A percentile compares a stretch with the other conserved stretches of the same genome.
Evolutionary conservation across 2,113 vertebrate genomes (phyloP).

Genomic region (Neopipo cinnamomea): DNA sequence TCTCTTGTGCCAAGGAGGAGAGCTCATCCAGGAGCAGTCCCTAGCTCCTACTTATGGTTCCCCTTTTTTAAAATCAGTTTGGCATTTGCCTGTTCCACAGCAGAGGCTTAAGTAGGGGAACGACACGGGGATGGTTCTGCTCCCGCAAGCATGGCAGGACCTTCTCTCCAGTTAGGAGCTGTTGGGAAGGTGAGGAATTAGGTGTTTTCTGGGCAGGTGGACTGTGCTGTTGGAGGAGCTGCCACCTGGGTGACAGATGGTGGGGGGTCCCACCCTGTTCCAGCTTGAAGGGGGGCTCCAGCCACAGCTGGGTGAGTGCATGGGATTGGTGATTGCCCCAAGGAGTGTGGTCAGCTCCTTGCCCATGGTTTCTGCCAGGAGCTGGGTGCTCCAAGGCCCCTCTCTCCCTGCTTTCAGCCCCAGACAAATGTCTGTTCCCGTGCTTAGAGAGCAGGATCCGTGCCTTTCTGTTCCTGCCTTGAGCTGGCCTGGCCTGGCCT

Average conservation of each 20-base stretch:
- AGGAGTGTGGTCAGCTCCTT: neutral
- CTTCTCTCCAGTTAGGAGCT: neutral
- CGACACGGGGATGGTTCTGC: neutral
- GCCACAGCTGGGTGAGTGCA: rapidly evolving
- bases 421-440: rapidly evolving
- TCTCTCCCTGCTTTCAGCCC: neutral
- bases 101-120: neutral
- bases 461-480: neutral
- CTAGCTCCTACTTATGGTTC: neutral
- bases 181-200: neutral
- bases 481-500: neutral
- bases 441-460: neutral
- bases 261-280: neutral
- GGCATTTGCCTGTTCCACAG: neutral
- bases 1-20: neutral
- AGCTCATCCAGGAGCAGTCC: neutral
- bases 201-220: rapidly evolving
- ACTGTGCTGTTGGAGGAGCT: neutral
- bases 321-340: neutral
- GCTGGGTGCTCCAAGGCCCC: neutral
- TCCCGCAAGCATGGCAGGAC: neutral
- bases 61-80: neutral
- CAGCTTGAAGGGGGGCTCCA: neutral
- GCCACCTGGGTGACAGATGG: neutral
- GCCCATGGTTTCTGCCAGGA: neutral